Conservation (phyloP, 2,113 vertebrate species). For the Todiramphus chloris region DNA sequence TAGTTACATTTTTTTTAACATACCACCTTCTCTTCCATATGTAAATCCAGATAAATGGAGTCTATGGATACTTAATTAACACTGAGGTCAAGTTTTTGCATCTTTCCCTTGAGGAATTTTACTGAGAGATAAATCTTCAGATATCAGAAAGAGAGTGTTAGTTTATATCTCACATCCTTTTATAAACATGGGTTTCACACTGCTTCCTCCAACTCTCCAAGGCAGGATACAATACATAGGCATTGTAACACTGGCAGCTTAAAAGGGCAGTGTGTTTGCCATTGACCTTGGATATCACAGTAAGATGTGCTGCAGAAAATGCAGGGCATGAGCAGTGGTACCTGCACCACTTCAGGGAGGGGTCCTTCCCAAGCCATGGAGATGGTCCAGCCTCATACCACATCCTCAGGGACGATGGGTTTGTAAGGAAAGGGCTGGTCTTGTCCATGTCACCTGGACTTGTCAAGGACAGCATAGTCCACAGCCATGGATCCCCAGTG, state of each 20-base stretch:
- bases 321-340: background rate
- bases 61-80: constrained; percentile 12
- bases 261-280: background rate
- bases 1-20: background rate
- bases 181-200: constrained; percentile 14
- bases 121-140: constrained; percentile 20
- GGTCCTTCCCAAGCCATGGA: background rate
- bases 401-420: background rate
- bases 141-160: constrained; percentile 29
- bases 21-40: background rate
- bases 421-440: background rate
- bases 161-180: constrained; percentile 43
- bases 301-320: background rate
- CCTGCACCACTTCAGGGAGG: background rate
- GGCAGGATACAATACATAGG: constrained; percentile 14
- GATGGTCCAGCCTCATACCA: background rate
- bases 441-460: background rate
- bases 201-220: constrained; percentile 31
- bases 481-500: background rate
- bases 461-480: background rate
- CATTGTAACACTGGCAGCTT: background rate
- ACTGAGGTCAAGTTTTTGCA: background rate
- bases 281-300: background rate
- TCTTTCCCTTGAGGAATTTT: constrained; percentile 21
- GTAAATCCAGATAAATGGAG: constrained; percentile 25